Percentiles rank a stretch among this genome's conserved stretches.
Conservation (phyloP, 2,888 invertebrate species). For the Nomada ferruginata region DNA sequence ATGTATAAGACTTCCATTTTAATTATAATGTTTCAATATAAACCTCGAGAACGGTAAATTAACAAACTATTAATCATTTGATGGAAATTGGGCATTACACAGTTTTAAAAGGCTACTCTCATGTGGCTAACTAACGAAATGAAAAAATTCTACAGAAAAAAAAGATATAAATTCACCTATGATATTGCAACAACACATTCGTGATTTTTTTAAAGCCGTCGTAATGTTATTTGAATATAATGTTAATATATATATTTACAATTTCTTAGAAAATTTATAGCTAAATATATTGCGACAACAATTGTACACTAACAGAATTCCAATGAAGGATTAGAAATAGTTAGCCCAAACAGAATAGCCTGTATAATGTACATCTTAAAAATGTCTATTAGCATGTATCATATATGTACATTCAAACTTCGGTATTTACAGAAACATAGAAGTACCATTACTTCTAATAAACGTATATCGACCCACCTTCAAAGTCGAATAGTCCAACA, state of each 20-base stretch:
- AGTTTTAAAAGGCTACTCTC: constrained; percentile 58
- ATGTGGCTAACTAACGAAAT: constrained; percentile 57
- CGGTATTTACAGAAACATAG: constrained; percentile 67
- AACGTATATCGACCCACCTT: constrained; percentile 40
- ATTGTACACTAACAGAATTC: constrained; percentile 34
- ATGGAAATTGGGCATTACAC: constrained; percentile 63
- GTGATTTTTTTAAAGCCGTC: constrained; percentile 7
- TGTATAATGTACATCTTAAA: constrained; percentile 51
- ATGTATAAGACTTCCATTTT: background rate
- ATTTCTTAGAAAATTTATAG: constrained; percentile 36
- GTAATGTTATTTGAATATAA: constrained; percentile 26
- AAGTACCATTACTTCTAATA: constrained; percentile 38
- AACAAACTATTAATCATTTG: constrained; percentile 35
- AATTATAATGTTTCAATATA: constrained; percentile 3
- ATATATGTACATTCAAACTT: constrained; percentile 63
- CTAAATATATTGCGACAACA: constrained; percentile 46
- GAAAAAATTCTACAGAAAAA: constrained; percentile 25
- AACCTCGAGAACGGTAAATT: constrained; percentile 15
- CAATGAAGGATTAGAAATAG: constrained; percentile 43
- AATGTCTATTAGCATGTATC: constrained; percentile 51
- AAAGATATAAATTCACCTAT: constrained; percentile 29
- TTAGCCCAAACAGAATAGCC: constrained; percentile 67
- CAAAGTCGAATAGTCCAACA: constrained; percentile 48
- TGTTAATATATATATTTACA: constrained; percentile 35
- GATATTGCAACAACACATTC: constrained; percentile 27